Evolutionary conservation across 2,797 vertebrate genomes (phyloP).

Genomic region (Scomberomorus guttatus): DNA sequence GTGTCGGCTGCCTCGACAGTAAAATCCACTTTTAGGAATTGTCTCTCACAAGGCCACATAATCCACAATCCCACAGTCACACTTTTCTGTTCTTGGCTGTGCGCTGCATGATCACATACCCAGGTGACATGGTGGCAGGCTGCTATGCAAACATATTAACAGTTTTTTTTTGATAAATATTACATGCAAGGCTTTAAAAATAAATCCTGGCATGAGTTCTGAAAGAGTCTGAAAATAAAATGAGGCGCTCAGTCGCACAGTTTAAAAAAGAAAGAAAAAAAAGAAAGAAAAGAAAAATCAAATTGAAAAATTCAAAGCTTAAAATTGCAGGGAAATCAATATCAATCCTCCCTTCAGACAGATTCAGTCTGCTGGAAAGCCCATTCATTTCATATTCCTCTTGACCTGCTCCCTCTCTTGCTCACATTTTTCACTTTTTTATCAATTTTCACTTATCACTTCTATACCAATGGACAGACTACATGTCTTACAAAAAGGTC

Average conservation of each 20-base stretch:
- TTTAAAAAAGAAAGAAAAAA: background rate
- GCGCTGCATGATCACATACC: background rate
- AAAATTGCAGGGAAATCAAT: slow-evolving; percentile 8
- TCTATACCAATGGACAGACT: slow-evolving; percentile 12
- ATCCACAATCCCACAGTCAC: background rate
- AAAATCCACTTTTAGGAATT: slow-evolving; percentile 39
- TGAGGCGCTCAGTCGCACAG: background rate
- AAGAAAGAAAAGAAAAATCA: background rate
- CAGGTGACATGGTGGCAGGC: background rate
- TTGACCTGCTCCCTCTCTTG: background rate
- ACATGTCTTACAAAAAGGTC: slow-evolving; percentile 13
- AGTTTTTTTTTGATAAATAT: background rate
- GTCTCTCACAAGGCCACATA: background rate
- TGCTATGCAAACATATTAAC: background rate
- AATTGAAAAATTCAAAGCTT: background rate
- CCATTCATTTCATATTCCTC: slow-evolving; percentile 5
- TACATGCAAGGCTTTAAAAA: background rate
- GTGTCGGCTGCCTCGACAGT: slow-evolving; percentile 15
- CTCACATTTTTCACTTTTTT: slow-evolving; percentile 11
- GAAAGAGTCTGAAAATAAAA: background rate
- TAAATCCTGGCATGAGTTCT: background rate
- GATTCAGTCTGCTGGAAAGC: slow-evolving; percentile 1
- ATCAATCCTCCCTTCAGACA: background rate
- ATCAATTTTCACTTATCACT: slow-evolving; percentile 8
- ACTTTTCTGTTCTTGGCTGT: background rate